These are phyloP conservation scores for Mustela erminea DNA, from an alignment of 2,797 vertebrate species.

Conservation along the genomic window DNA sequence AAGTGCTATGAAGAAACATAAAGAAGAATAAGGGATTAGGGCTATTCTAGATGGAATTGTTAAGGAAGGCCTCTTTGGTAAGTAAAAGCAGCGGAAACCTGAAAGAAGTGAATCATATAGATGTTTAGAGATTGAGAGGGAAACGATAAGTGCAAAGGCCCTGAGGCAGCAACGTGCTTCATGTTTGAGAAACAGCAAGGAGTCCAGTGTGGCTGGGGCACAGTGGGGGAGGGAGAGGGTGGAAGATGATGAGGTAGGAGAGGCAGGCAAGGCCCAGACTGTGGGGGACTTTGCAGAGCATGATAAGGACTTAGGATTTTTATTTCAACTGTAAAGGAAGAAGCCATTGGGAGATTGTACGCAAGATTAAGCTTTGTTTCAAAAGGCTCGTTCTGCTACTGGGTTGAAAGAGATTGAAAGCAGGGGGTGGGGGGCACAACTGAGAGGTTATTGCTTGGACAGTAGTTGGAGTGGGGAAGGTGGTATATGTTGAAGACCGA, in stretches of 20 bases:
- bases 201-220: background rate
- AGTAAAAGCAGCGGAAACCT: background rate
- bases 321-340: conserved; percentile 30
- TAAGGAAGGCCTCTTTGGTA: background rate
- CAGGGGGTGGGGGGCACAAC: background rate
- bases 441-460: background rate
- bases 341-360: background rate
- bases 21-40: background rate
- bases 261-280: background rate
- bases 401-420: conserved; percentile 22
- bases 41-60: background rate
- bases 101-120: background rate
- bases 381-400: conserved; percentile 22
- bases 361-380: conserved; percentile 3
- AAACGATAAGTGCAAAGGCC: conserved; percentile 6
- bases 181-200: background rate
- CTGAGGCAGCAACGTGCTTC: background rate
- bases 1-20: conserved; percentile 9
- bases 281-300: background rate
- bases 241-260: background rate
- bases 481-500: conserved; percentile 45
- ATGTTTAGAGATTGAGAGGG: background rate
- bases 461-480: background rate
- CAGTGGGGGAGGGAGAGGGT: background rate
- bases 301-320: conserved; percentile 3